Evolutionary conservation across 2,797 vertebrate genomes (phyloP).

Genomic region (Yasuhikotakia modesta): DNA sequence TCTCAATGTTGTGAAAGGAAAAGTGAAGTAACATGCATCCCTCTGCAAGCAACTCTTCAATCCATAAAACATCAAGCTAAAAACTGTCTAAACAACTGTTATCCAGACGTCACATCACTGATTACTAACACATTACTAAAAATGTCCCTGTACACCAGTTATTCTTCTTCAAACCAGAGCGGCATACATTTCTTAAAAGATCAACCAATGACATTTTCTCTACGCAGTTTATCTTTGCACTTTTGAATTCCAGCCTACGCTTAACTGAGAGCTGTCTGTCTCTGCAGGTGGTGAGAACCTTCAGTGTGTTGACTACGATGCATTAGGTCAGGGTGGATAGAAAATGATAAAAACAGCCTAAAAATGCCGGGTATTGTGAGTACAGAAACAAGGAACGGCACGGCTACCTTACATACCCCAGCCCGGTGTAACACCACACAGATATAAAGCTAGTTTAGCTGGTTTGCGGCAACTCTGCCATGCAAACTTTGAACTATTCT

Average conservation of each 20-base stretch:
- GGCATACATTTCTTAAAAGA: background rate
- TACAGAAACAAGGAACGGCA: background rate
- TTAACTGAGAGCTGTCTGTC: constrained; percentile 3
- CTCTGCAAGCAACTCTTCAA: constrained; percentile 7
- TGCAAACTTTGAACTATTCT: background rate
- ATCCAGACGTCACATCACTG: background rate
- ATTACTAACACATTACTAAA: too few species aligned
- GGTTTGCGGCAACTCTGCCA: background rate
- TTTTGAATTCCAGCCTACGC: constrained; percentile 7
- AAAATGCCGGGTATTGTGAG: background rate
- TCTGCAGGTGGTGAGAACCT: background rate
- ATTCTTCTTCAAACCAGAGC: background rate
- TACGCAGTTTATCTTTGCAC: background rate
- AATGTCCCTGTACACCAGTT: too few species aligned
- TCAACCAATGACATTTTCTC: background rate
- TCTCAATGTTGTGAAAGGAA: constrained; percentile 4
- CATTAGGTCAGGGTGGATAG: background rate
- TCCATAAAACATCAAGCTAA: constrained; percentile 4
- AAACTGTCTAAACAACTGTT: background rate
- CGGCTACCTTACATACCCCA: too few species aligned
- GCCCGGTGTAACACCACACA: background rate
- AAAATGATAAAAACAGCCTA: background rate
- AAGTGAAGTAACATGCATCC: constrained; percentile 7
- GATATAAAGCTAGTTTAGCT: background rate
- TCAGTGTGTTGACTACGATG: background rate